A percentile compares a stretch with the other conserved stretches of the same genome.
Evolutionary conservation across 2,113 vertebrate genomes (phyloP).

Genomic region (Arizona elegans): DNA sequence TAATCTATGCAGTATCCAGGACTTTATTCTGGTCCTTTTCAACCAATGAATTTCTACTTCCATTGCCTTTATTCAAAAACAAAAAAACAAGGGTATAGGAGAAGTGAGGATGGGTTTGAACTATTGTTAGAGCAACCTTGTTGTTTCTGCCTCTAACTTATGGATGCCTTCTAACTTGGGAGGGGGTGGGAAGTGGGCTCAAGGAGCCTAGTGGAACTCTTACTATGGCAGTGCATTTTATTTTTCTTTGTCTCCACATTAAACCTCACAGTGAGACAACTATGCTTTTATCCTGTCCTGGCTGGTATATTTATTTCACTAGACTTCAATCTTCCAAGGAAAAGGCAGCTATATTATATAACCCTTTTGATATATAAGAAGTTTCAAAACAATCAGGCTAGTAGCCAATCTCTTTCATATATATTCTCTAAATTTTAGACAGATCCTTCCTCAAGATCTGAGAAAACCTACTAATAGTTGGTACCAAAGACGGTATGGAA

Average conservation of each 20-base stretch:
- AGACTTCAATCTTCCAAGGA: conserved; percentile 23
- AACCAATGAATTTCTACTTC: not conserved
- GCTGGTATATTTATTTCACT: not conserved
- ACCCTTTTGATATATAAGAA: conserved; percentile 10
- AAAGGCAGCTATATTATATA: not conserved
- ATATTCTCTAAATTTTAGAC: not conserved
- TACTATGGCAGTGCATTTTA: not conserved
- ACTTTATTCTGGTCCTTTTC: not conserved
- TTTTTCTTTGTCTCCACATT: conserved; percentile 23
- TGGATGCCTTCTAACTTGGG: not conserved
- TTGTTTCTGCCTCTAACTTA: not conserved
- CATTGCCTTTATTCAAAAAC: conserved; percentile 18
- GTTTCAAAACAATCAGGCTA: not conserved
- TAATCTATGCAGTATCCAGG: not conserved
- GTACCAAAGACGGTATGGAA: not conserved
- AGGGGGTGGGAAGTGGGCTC: not conserved
- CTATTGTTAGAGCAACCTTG: conserved; percentile 32
- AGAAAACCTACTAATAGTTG: not conserved
- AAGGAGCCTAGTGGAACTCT: conserved; percentile 27
- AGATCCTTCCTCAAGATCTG: not conserved
- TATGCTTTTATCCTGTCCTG: not conserved
- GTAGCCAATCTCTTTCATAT: not conserved
- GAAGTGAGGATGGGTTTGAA: conserved; percentile 37
- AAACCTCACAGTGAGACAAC: conserved; percentile 21
- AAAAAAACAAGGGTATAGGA: not conserved